Base-by-base conservation (phyloP, 2,888 invertebrate species). In the Metalampra italica region DNA sequence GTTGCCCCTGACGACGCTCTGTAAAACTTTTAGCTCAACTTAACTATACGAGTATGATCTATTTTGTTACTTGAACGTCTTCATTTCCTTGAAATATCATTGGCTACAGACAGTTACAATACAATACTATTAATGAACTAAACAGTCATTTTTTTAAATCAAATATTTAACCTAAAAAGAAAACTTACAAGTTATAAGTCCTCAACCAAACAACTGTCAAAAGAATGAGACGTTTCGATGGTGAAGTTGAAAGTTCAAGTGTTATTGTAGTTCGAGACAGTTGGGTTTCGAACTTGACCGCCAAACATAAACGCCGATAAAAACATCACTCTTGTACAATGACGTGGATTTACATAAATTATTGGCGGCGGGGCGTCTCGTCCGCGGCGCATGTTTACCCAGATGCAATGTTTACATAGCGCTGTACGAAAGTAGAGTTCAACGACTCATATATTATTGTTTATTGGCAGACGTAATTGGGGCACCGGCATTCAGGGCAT, bases 271-370 rank as follows among this genome's bases (percentile, higher is more conserved):
- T 22, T 22, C 22, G 22, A 22, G 22, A 22, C 22, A 3, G 22
- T 83, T 79, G 64, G 66, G 66, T 41, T 15, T 69, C 71, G 86
- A 88, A 88, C 88, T 88, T 89, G 88, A 87, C 88, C 87, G 80
- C 73, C 83, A 82, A 86, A 86, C 79, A 73, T 75, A 80, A 79
- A 82, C 76, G 74, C 76, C 78, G 80, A 83, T 87, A 87, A 86
- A 85, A 82, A 74, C 82, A 80, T 85, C 82, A 81, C 68, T 80
- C 73, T 82, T 82, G 73, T 78, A 81, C 84, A 84, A 84, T 86
- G 87, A 82, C 75, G 81, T 75, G 75, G 78, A 87, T 87, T 87
- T 83, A 87, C 88, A 88, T 89, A 88, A 88, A 88, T 87, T 85
- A 87, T 87, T 76, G 84, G 78, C 82, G 83, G 68, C 81, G 76